These are phyloP conservation scores for Microctenopoma steveboyesi DNA, from an alignment of 2,797 vertebrate species.

Conservation along the genomic window DNA sequence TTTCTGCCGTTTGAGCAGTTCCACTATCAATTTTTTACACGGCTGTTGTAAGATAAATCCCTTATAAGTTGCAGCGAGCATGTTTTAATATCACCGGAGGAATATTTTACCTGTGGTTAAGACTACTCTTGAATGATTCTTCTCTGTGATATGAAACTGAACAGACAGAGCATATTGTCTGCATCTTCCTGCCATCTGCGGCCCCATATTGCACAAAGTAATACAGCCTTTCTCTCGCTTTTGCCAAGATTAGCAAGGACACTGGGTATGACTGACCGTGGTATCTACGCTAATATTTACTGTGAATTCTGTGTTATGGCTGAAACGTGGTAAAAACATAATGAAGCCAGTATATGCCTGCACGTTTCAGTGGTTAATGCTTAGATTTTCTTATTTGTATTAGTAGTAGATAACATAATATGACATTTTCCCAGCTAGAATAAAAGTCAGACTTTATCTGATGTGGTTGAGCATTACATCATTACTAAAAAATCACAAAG, in stretches of 20 bases:
- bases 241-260: background rate
- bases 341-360: too few species aligned
- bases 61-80: background rate
- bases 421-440: background rate
- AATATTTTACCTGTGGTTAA: background rate
- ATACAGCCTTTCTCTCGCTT: background rate
- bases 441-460: background rate
- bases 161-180: conserved; percentile 1
- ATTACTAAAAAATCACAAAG: background rate
- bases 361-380: background rate
- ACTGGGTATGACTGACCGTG: background rate
- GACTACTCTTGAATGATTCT: background rate
- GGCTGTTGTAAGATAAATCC: background rate
- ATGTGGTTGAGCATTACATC: background rate
- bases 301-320: background rate
- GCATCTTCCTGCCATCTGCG: background rate
- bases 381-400: background rate
- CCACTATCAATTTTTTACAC: background rate
- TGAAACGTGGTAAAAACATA: too few species aligned
- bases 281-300: too few species aligned
- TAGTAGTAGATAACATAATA: background rate
- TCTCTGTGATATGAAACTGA: background rate
- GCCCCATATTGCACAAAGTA: background rate
- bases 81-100: background rate
- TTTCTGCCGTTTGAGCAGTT: background rate